Evolutionary conservation across 2,797 vertebrate species (phyloP).

Genomic region (Sebastes glaucus): DNA sequence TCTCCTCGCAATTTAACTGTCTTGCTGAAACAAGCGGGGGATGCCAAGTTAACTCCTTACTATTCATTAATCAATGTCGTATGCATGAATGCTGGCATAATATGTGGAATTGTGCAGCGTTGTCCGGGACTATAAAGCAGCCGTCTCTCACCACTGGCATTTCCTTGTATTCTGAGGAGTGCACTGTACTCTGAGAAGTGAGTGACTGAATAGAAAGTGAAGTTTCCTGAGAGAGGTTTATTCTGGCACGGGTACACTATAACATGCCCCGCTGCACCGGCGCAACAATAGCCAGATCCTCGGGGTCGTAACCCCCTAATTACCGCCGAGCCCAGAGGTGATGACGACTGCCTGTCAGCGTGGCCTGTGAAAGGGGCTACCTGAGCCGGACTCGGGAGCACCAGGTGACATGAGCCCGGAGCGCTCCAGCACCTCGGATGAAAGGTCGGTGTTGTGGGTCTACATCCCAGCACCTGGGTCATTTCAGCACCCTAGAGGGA

Average conservation of each 20-base stretch:
- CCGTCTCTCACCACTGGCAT: conserved; percentile 68
- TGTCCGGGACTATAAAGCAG: conserved; percentile 60
- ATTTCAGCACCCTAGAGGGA: conserved; percentile 70
- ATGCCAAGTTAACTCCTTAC: conserved; percentile 64
- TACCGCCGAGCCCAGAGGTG: conserved; percentile 56
- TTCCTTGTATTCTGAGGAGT: conserved; percentile 76
- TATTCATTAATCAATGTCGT: conserved; percentile 59
- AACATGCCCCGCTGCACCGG: conserved; percentile 58
- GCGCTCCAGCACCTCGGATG: conserved; percentile 70
- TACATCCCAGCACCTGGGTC: conserved; percentile 58
- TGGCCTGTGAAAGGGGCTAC: conserved; percentile 62
- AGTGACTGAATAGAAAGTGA: conserved; percentile 71
- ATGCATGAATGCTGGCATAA: conserved; percentile 40
- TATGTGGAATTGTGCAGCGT: conserved; percentile 33
- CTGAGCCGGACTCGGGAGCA: conserved; percentile 58
- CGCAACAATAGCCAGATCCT: conserved; percentile 67
- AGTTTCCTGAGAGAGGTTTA: conserved; percentile 79
- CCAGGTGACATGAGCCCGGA: conserved; percentile 66
- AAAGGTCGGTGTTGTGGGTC: conserved; percentile 70
- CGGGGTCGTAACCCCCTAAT: conserved; percentile 78
- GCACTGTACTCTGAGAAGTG: conserved; percentile 59
- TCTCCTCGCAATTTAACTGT: conserved; percentile 43
- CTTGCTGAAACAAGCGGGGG: conserved; percentile 37
- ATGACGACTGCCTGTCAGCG: conserved; percentile 67
- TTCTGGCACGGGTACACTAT: conserved; percentile 67